These are phyloP conservation scores for Chloromyia formosa DNA, from an alignment of 2,888 invertebrate genomes.

Conservation along the genomic window DNA sequence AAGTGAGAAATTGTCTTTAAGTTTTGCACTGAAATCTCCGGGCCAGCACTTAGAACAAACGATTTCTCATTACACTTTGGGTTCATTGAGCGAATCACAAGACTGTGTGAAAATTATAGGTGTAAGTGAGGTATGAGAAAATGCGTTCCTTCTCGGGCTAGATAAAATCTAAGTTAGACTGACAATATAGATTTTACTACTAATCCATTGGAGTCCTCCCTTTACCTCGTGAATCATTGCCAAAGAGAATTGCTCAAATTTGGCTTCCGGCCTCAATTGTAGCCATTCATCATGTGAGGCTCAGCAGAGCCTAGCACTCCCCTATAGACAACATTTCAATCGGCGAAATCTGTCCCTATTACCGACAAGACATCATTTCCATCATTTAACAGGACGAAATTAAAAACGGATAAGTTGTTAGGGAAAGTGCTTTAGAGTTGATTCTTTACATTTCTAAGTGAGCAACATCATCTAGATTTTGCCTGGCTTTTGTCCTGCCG, in stretches of 20 bases:
- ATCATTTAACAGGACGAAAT: not conserved
- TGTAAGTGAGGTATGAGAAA: too few relatives aligned
- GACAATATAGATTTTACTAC: too few relatives aligned
- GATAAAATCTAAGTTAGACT: too few relatives aligned
- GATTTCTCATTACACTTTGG: not conserved
- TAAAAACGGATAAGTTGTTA: slow-evolving; percentile 7
- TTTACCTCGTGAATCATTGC: too few relatives aligned
- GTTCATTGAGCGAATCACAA: not conserved
- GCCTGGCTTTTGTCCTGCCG: not conserved
- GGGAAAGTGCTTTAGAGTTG: not conserved
- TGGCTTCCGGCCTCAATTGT: too few relatives aligned
- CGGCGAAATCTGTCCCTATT: not conserved
- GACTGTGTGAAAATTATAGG: not conserved
- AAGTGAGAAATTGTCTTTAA: not conserved
- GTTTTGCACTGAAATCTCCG: not conserved
- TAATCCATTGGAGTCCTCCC: too few relatives aligned
- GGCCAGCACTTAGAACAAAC: not conserved
- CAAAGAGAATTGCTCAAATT: too few relatives aligned
- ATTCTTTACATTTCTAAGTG: not conserved
- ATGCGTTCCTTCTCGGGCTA: too few relatives aligned
- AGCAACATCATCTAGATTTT: not conserved
- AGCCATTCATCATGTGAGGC: too few relatives aligned
- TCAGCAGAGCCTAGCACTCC: not conserved
- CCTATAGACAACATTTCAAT: not conserved
- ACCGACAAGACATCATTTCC: not conserved